phyloP scores from a whole-genome alignment of 1,140 invertebrate species.

The Monochamus saltuarius region DNA sequence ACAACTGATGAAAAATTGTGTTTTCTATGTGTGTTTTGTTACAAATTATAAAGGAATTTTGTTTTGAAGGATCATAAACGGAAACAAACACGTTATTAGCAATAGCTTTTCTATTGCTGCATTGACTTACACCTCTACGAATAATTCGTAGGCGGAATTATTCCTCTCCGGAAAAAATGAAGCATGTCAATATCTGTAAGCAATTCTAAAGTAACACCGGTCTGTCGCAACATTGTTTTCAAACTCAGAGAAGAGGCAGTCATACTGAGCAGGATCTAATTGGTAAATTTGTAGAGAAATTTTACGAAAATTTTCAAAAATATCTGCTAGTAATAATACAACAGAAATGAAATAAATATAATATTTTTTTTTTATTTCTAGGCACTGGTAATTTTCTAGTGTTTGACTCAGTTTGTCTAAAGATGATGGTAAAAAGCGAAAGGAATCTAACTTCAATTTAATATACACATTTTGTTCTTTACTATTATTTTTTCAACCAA shows the following conservation, averaged over 20 bases:
- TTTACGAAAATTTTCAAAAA: conserved; percentile 10
- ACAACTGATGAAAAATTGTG: too few species aligned
- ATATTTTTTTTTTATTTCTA: too few species aligned
- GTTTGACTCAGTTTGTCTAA: too few species aligned
- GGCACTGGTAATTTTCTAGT: too few species aligned
- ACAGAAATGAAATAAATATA: conserved; percentile 2
- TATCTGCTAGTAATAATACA: conserved; percentile 11
- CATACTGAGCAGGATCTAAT: conserved; percentile 1
- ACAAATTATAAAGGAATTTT: background rate
- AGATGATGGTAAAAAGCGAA: too few species aligned
- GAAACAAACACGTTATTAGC: background rate
- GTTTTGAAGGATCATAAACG: background rate
- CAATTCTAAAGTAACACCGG: conserved; percentile 6
- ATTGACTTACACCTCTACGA: too few species aligned
- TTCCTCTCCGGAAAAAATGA: conserved; percentile 1
- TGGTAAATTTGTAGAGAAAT: conserved; percentile 8
- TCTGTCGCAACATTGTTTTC: conserved; percentile 7
- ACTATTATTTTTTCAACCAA: too few species aligned
- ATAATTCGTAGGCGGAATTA: too few species aligned
- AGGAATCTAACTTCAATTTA: too few species aligned
- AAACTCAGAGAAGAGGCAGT: background rate
- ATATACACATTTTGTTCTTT: too few species aligned
- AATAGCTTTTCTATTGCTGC: too few species aligned
- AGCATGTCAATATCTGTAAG: background rate
- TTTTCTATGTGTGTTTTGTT: too few species aligned